A percentile compares a stretch with the other conserved stretches of the same genome.
Conservation (phyloP, 1,140 invertebrate species). For the Dendrolimus punctatus region DNA sequence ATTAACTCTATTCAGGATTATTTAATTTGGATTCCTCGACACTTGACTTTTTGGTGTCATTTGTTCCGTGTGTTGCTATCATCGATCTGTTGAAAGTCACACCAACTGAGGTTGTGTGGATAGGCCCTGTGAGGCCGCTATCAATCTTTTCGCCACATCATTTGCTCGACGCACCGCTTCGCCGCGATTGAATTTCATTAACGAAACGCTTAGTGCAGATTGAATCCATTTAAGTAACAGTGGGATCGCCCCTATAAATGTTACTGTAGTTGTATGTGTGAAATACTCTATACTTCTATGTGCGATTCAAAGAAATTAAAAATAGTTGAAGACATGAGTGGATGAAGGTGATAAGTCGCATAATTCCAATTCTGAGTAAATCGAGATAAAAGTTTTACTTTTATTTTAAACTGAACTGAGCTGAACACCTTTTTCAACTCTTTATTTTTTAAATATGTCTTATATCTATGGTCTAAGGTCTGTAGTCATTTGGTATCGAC, state of each 20-base stretch:
- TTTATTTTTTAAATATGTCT: too few species aligned
- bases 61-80: neutral
- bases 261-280: conserved; percentile 14
- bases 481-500: too few species aligned
- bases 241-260: conserved; percentile 39
- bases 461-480: too few species aligned
- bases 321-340: too few species aligned
- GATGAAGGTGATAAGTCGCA: too few species aligned
- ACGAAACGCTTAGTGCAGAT: conserved; percentile 68
- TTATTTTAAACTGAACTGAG: too few species aligned
- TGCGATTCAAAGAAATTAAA: neutral
- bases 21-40: too few species aligned
- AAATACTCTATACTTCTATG: neutral
- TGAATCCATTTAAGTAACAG: conserved; percentile 68
- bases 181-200: conserved; percentile 68
- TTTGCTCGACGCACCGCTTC: conserved; percentile 53
- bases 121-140: conserved; percentile 24
- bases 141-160: conserved; percentile 69
- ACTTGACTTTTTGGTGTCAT: too few species aligned
- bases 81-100: conserved; percentile 10
- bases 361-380: too few species aligned
- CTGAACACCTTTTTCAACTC: too few species aligned
- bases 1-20: too few species aligned
- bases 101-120: conserved; percentile 17
- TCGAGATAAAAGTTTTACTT: too few species aligned